Evolutionary conservation across 2,113 vertebrate genomes (phyloP).

Genomic region (Paraplagusia blochii): DNA sequence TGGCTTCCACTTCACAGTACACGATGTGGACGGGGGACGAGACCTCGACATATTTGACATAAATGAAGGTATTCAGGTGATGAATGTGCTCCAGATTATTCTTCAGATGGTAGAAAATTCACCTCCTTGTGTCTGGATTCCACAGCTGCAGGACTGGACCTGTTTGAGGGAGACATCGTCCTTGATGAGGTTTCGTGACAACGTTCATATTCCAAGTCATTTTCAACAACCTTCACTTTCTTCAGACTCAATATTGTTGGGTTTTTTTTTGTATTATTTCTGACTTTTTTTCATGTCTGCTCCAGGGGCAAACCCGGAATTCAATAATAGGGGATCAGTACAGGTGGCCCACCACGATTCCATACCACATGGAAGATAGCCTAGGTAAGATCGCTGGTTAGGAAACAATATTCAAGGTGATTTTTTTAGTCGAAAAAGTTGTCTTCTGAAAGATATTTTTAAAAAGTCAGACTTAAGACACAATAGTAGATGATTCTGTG

Average conservation of each 20-base stretch:
- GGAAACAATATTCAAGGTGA: too few relatives aligned
- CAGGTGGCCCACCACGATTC: conserved; percentile 85
- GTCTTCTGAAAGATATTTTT: too few relatives aligned
- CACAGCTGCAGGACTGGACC: conserved; percentile 81
- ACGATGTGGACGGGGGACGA: conserved; percentile 82
- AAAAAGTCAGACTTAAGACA: too few relatives aligned
- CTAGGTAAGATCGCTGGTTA: conserved; percentile 72
- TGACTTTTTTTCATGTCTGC: conserved; percentile 4
- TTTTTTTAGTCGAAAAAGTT: too few relatives aligned
- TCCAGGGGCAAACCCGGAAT: conserved; percentile 75
- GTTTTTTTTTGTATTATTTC: neutral
- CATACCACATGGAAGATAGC: conserved; percentile 86
- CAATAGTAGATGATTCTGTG: too few relatives aligned
- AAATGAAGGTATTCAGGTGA: conserved; percentile 82
- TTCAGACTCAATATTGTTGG: neutral
- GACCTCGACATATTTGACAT: conserved; percentile 89
- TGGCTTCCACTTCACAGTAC: too few relatives aligned
- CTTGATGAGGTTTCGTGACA: conserved; percentile 74
- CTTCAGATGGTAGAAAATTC: neutral
- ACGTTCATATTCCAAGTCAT: neutral
- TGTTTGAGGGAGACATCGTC: conserved; percentile 90
- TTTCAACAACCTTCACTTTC: neutral
- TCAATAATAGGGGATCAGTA: conserved; percentile 85
- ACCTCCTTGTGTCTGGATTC: conserved; percentile 35
- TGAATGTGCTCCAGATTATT: neutral